phyloP scores from a whole-genome alignment of 2,797 vertebrate genomes.

The Bovichtus variegatus region DNA sequence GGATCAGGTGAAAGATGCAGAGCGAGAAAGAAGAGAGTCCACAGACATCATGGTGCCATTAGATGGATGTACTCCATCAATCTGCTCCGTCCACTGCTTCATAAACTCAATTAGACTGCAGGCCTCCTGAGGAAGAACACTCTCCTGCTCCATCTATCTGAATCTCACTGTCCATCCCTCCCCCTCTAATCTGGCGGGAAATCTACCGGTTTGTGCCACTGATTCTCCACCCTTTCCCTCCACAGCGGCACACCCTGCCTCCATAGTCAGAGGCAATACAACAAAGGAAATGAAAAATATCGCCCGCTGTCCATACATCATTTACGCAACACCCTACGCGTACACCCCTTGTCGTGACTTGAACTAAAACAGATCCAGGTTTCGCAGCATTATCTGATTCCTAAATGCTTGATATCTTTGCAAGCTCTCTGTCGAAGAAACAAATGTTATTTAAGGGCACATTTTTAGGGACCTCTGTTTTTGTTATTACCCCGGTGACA shows the following conservation, averaged over 20 bases:
- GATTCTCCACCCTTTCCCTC: conserved; percentile 29
- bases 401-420: neutral
- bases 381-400: conserved; percentile 8
- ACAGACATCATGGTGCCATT: conserved; percentile 56
- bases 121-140: conserved; percentile 61
- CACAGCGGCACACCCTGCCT: conserved; percentile 10
- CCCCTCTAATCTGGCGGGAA: conserved; percentile 53
- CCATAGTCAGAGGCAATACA: conserved; percentile 14
- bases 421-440: neutral
- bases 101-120: conserved; percentile 81
- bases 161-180: conserved; percentile 39
- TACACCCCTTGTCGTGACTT: conserved; percentile 6
- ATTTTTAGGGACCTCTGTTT: neutral
- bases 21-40: conserved; percentile 43
- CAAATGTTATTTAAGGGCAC: neutral
- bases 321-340: neutral
- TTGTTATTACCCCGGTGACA: conserved; percentile 18
- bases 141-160: conserved; percentile 58
- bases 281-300: conserved; percentile 43
- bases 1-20: conserved; percentile 60
- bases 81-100: conserved; percentile 72
- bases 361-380: neutral
- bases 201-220: conserved; percentile 44
- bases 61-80: conserved; percentile 80
- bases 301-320: conserved; percentile 9